A percentile compares a stretch with the other conserved stretches of the same genome.
phyloP scores from a whole-genome alignment of 2,797 vertebrate species.

The Momotus momota region DNA sequence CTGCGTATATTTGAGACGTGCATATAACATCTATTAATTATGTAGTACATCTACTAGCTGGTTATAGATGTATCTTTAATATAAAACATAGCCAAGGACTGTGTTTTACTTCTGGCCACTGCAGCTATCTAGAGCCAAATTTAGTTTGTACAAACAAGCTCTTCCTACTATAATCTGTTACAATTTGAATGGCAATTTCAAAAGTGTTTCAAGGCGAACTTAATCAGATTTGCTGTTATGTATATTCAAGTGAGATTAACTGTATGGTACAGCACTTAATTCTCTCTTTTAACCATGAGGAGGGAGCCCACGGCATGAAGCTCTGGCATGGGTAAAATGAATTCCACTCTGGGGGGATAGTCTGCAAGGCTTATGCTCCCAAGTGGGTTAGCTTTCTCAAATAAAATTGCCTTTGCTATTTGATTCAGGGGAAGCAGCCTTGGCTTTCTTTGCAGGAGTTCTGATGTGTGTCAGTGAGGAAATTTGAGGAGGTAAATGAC shows the following conservation, averaged over 20 bases:
- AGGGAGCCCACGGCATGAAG: neutral
- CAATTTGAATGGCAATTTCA: neutral
- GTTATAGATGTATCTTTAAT: neutral
- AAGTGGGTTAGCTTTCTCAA: neutral
- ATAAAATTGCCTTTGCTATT: neutral
- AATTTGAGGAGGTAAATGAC: constrained; percentile 40
- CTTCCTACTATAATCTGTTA: neutral
- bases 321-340: neutral
- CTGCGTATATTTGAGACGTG: neutral
- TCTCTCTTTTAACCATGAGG: neutral
- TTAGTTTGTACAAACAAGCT: neutral
- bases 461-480: constrained; percentile 10
- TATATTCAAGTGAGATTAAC: neutral
- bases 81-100: neutral
- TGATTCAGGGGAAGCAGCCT: neutral
- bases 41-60: neutral
- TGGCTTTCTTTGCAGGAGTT: neutral
- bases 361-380: neutral
- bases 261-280: neutral
- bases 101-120: neutral
- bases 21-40: neutral
- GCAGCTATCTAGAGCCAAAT: neutral
- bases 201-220: neutral
- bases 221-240: neutral
- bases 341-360: neutral